Evolutionary conservation across 2,113 vertebrate genomes (phyloP), one percentile per base, ranked within the genome.

Genomic region (Paralichthys olivaceus): DNA sequence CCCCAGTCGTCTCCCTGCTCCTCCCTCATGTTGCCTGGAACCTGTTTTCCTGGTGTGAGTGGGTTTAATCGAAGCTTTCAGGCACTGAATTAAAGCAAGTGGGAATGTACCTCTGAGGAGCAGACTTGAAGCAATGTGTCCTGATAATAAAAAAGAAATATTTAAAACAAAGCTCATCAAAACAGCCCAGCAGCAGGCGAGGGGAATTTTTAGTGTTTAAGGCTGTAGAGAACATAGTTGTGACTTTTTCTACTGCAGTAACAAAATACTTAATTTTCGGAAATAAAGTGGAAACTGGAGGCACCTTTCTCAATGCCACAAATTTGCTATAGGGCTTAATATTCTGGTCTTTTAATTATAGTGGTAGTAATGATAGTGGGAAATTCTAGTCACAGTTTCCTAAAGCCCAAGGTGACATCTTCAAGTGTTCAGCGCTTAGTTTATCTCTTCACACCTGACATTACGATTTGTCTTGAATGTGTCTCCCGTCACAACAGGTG

Each of bases 11-110:
- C 61, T 76, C 66, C 53, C 19, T 3, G 45, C 55, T 29, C 57
- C 49, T 75, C 79, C 75, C 66, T 51, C 9, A 60, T 82, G 77
- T 72, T 70, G 40, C 45, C 76, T 49, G 4, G 69, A 57, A 11
- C 7, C 83, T 28, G 53, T 75, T 83, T 73, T 34, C 51, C 75
- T 49, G 15, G 25, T 72, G 47, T 79, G 54, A 66, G 78, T 75
- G 59, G 79, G 57, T 84, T 79, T 82, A 88, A 88, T 85, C 34
- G 22, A 88, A 75, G 84, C 88, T 83, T 86, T 89, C 71, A 84
- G 80, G 60, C 77, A 68, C 64, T 77, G 74, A 87, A 79, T 77
- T 72, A 67, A 85, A 73, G 63, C 71, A 79, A 63, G 63, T 80
- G 83, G 80, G 83, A 78, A 28, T 47, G 59, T 51, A 65, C 69